These are phyloP conservation scores for Ashinkailepas kermadecensis DNA, from an alignment of 2,888 invertebrate species.

Conservation along the genomic window DNA sequence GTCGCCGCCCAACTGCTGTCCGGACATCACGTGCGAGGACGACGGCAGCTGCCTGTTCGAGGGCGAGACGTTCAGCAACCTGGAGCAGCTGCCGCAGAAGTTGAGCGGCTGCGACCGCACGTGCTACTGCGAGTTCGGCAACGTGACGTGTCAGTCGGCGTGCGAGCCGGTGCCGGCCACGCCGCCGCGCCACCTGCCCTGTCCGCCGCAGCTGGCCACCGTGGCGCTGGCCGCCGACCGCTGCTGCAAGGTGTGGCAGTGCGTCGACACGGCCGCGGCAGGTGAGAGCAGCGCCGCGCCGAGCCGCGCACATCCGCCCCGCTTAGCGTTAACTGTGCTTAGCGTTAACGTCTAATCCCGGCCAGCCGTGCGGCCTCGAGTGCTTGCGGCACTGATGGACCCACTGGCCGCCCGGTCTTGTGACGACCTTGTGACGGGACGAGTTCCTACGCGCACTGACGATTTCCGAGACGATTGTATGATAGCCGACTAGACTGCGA, in stretches of 20 bases:
- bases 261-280: slow-evolving; percentile 12
- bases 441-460: too few relatives aligned
- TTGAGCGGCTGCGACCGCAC: slow-evolving; percentile 72
- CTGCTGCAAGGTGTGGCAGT: slow-evolving; percentile 34
- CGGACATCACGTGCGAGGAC: slow-evolving; percentile 53
- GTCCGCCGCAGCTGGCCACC: slow-evolving; percentile 56
- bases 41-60: slow-evolving; percentile 74
- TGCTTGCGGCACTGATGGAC: too few relatives aligned
- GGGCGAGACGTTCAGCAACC: slow-evolving; percentile 60
- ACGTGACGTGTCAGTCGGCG: slow-evolving; percentile 70
- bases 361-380: too few relatives aligned
- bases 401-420: too few relatives aligned
- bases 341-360: too few relatives aligned
- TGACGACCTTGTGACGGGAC: too few relatives aligned
- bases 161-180: slow-evolving; percentile 68
- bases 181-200: slow-evolving; percentile 66
- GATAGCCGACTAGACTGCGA: too few relatives aligned
- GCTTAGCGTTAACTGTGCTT: too few relatives aligned
- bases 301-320: too few relatives aligned
- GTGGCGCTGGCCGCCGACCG: slow-evolving; percentile 48
- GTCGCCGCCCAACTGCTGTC: slow-evolving; percentile 37
- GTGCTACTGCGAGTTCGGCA: slow-evolving; percentile 81
- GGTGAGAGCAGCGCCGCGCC: too few relatives aligned
- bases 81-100: slow-evolving; percentile 70
- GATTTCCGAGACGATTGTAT: too few relatives aligned